These are phyloP conservation scores for Chrysoperla carnea DNA, from an alignment of 1,140 invertebrate species.

Conservation along the genomic window DNA sequence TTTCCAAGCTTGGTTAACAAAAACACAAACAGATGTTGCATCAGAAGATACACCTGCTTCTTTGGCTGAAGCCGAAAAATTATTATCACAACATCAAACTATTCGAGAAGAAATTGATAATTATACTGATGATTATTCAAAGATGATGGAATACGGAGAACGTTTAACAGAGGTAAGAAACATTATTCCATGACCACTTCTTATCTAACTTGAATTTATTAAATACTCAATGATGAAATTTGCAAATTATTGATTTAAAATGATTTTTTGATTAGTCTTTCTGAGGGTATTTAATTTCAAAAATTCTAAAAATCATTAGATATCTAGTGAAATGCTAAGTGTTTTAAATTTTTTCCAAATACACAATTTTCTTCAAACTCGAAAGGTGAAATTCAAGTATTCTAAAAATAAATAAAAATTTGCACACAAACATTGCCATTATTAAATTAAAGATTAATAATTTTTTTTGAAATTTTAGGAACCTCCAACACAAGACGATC, in stretches of 20 bases:
- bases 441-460: too few relatives aligned
- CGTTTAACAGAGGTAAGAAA: slow-evolving; percentile 64
- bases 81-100: slow-evolving; percentile 90
- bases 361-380: too few relatives aligned
- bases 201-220: background rate
- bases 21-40: slow-evolving; percentile 94
- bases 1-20: slow-evolving; percentile 98
- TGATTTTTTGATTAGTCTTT: too few relatives aligned
- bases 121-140: slow-evolving; percentile 93
- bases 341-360: too few relatives aligned
- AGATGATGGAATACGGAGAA: slow-evolving; percentile 99
- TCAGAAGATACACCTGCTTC: slow-evolving; percentile 96
- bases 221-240: background rate
- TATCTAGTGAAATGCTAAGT: too few relatives aligned
- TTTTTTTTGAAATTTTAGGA: slow-evolving; percentile 27
- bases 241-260: too few relatives aligned
- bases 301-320: too few relatives aligned
- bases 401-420: too few relatives aligned
- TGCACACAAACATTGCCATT: too few relatives aligned
- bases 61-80: slow-evolving; percentile 88
- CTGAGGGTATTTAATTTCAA: background rate
- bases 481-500: slow-evolving; percentile 73
- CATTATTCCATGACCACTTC: slow-evolving; percentile 4
- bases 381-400: too few relatives aligned
- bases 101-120: slow-evolving; percentile 98